Conservation (phyloP, 2,888 invertebrate species). For the Acheta domesticus region DNA sequence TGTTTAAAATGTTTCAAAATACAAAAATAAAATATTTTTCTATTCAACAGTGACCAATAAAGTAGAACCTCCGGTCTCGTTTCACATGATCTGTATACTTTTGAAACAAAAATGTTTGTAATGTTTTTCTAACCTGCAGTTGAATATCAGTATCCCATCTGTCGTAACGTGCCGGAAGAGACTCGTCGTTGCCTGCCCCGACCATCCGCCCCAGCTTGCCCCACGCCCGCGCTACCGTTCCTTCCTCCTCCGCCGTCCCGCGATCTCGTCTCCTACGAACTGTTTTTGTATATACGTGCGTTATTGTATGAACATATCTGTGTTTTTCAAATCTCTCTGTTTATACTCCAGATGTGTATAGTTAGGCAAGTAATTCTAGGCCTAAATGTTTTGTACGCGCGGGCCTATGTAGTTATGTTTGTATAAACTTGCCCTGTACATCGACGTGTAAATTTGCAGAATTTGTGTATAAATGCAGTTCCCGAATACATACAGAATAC, state of each 20-base stretch:
- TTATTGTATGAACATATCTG: not conserved
- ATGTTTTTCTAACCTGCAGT: not conserved
- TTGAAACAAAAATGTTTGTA: not conserved
- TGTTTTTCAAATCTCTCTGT: not conserved
- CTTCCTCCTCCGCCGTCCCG: no score
- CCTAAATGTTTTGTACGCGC: not conserved
- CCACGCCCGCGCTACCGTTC: no score
- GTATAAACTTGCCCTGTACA: not conserved
- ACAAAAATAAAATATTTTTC: conserved; percentile 11
- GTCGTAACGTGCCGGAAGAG: not conserved
- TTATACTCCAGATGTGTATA: conserved; percentile 4
- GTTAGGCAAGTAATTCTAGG: not conserved
- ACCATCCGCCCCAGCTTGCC: no score
- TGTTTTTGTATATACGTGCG: not conserved
- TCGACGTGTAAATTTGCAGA: no score
- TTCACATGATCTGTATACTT: not conserved
- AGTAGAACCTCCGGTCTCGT: not conserved
- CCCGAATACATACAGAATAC: conserved; percentile 18
- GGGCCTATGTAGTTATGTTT: conserved; percentile 7
- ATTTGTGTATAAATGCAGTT: not conserved
- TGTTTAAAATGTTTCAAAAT: conserved; percentile 7
- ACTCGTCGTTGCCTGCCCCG: no score
- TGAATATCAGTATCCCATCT: not conserved
- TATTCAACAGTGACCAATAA: conserved; percentile 1
- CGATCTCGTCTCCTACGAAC: not conserved